Evolutionary conservation across 2,113 vertebrate genomes (phyloP), one percentile per base, ranked within the genome.

Genomic region (Esox niger): DNA sequence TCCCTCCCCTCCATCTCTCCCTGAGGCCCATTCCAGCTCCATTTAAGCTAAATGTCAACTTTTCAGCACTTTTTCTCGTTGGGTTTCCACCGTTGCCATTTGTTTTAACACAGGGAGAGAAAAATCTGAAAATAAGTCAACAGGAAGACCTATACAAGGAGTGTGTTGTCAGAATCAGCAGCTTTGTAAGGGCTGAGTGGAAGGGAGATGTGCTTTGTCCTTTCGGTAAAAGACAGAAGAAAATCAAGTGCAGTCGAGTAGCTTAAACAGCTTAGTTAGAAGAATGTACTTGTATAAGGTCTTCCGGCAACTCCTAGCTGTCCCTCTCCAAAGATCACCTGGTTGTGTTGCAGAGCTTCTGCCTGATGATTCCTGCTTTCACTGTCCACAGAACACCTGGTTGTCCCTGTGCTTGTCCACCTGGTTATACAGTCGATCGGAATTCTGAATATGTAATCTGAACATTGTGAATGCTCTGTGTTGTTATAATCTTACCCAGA

Each of bases 41-140:
- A 88, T 90, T 89, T 89, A 88, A 90, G 88, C 85, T 91, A 91
- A 91, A 92, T 91, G 90, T 92, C 89, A 92, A 87, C 83, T 89
- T 87, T 86, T 88, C 82, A 76, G 78, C 69, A 62, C 38, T 59
- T 69, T 77, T 77, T 82, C 70, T 54, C 46, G 57, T 82, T 67
- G 66, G 64, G 79, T 70, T 79, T 70, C 79, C 75, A 66, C 78
- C 70, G 75, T 79, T 84, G 85, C 83, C 88, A 88, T 91, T 92
- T 91, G 85, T 90, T 90, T 85, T 82, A 87, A 81, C 68, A 62
- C 70, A 71, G 68, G 72, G 62, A 80, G 75, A 74, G 67, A 59
- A 83, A 80, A 85, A 78, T 74, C 80, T 52, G 69, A 79, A 86
- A 85, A 86, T 85, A 84, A 88, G 86, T 88, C 83, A 88, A 87